Evolutionary conservation across 1,140 invertebrate genomes (phyloP), one percentile per base, ranked within the genome.

Genomic region (Chymomyza costata): DNA sequence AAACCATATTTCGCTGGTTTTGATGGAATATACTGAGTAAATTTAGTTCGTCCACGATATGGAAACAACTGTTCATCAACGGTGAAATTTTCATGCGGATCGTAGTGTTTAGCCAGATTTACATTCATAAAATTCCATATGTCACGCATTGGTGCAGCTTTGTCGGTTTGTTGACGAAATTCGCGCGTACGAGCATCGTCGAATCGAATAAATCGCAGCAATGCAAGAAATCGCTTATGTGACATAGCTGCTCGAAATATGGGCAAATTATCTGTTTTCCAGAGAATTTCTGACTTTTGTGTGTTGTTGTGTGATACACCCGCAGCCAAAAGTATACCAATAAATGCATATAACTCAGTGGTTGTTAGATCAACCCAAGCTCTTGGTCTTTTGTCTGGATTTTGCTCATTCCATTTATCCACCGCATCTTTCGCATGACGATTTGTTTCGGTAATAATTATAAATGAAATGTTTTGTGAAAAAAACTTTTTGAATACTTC

Each of bases 1-100:
- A 88, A 82, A 2, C 86, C 87, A 66, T 87, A 88, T 55, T 86
- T 87, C 14, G 63, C 68, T 39, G 85, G 86, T 59, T 87, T 88
- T 1, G 73, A 80, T 32, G 86, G 84, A 35, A 87, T 86, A 52
- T 84, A 86, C 38, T 86, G 82, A 1, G 67, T 78, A 46, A 86
- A 86, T 49, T 31, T 59, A 39, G 81, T 85, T 35, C 65, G 43
- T 17, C 85, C 85, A 7, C 84, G 49, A 61, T 81, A 87, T 31
- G 71, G 68, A 51, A 56, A 59, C 19, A 67, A 17, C 48, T 83
- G 76, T 52, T 82, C 65, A 43, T 84, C 73, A 50, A 83, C 60
- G 1, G 73, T 69, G 2, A 85, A 6, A 44, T 69, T 61, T 56
- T 65, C 52, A 37, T 48, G 16, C 10, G 71, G 60, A n/a, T 60